phyloP scores from a whole-genome alignment of 2,797 vertebrate genomes.

The Gymnoscopelus braueri region DNA sequence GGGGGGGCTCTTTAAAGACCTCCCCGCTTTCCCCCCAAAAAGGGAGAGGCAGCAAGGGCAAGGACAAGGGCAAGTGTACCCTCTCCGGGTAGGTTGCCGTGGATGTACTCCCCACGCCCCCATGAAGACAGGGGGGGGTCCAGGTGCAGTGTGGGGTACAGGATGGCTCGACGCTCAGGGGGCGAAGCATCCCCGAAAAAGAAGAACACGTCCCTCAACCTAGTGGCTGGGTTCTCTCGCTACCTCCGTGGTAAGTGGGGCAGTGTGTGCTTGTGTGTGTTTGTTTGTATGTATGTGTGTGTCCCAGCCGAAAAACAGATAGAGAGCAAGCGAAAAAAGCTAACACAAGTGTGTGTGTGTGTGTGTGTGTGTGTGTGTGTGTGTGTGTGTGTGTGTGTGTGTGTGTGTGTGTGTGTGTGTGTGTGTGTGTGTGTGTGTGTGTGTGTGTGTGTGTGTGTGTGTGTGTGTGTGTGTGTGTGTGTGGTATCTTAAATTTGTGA shows the following conservation, averaged over 20 bases:
- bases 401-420: constrained; percentile 13
- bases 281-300: constrained; percentile 27
- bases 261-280: constrained; percentile 35
- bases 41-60: constrained; percentile 63
- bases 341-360: constrained; percentile 21
- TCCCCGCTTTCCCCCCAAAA: background rate
- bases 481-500: constrained; percentile 11
- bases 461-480: constrained; percentile 26
- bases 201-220: constrained; percentile 78
- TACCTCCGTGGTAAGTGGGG: constrained; percentile 87
- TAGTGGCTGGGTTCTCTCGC: constrained; percentile 85
- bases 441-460: constrained; percentile 1
- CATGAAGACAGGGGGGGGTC: constrained; percentile 63
- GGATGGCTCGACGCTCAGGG: constrained; percentile 68
- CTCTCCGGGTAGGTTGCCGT: constrained; percentile 39
- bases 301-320: background rate
- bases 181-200: constrained; percentile 79
- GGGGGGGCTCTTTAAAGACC: constrained; percentile 56
- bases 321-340: constrained; percentile 9
- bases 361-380: constrained; percentile 31
- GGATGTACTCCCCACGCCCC: constrained; percentile 64
- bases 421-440: constrained; percentile 1
- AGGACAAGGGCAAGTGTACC: constrained; percentile 71
- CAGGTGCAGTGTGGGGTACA: constrained; percentile 51
- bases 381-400: constrained; percentile 11